phyloP scores from a whole-genome alignment of 1,140 invertebrate species.

The Conus ventricosus region DNA sequence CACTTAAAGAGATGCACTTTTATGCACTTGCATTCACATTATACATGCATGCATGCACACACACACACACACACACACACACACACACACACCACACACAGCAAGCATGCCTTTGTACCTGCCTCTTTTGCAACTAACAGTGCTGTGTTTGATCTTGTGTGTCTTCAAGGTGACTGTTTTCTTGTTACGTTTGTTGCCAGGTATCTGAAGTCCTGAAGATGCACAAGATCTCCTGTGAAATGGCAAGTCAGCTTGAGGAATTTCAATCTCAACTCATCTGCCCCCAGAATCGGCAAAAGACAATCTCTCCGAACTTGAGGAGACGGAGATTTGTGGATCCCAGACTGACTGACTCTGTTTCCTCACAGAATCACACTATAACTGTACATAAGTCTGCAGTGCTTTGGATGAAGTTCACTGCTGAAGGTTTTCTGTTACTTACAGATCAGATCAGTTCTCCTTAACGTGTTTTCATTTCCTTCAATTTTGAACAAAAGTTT shows the following conservation, averaged over 20 bases:
- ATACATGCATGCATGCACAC: neutral
- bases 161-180: neutral
- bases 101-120: neutral
- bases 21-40: neutral
- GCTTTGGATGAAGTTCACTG: neutral
- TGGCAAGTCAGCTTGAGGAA: neutral
- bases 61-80: constrained; percentile 12
- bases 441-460: neutral
- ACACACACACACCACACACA: too few species aligned
- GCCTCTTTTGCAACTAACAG: neutral
- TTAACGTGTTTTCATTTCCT: too few species aligned
- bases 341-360: neutral
- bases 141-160: too few species aligned
- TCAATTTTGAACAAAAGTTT: too few species aligned
- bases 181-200: neutral
- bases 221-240: neutral
- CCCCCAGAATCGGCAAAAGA: neutral
- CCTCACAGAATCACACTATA: neutral
- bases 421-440: neutral
- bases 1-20: neutral
- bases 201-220: constrained; percentile 19
- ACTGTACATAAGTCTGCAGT: neutral
- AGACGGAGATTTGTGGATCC: neutral
- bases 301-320: neutral
- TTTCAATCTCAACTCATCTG: neutral